Conservation (phyloP, 2,113 vertebrate species). For the Okapia johnstoni region DNA sequence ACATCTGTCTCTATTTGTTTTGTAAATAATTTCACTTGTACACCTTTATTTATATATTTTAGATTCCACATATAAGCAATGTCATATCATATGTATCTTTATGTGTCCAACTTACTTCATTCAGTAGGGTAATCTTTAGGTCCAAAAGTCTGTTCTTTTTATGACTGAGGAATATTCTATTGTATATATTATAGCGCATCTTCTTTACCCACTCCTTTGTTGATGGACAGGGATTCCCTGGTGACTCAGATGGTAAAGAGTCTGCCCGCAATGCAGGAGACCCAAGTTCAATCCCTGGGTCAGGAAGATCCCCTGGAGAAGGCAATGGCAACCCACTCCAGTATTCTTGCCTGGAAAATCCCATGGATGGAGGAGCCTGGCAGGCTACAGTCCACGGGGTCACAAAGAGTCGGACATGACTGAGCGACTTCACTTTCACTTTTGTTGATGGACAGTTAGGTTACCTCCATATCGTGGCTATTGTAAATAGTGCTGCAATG, state of each 20-base stretch:
- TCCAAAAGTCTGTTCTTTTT: neutral
- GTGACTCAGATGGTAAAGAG: neutral
- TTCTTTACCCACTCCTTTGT: neutral
- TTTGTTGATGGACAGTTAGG: neutral
- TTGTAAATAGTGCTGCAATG: neutral
- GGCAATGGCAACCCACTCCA: neutral
- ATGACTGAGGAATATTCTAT: neutral
- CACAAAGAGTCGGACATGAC: neutral
- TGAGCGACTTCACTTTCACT: neutral
- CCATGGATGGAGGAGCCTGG: neutral
- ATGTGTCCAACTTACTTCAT: neutral
- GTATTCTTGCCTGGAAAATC: neutral
- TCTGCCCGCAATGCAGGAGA: neutral
- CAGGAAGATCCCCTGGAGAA: neutral
- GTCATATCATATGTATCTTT: neutral
- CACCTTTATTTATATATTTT: neutral
- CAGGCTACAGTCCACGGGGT: neutral
- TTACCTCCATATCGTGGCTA: neutral
- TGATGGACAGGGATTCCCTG: neutral
- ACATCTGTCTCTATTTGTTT: neutral
- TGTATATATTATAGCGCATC: neutral
- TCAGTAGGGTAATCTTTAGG: neutral
- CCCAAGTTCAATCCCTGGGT: neutral
- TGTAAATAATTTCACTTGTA: neutral
- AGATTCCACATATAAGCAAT: neutral